Conservation (phyloP, 2,797 vertebrate species). For the Limnodromus scolopaceus region DNA sequence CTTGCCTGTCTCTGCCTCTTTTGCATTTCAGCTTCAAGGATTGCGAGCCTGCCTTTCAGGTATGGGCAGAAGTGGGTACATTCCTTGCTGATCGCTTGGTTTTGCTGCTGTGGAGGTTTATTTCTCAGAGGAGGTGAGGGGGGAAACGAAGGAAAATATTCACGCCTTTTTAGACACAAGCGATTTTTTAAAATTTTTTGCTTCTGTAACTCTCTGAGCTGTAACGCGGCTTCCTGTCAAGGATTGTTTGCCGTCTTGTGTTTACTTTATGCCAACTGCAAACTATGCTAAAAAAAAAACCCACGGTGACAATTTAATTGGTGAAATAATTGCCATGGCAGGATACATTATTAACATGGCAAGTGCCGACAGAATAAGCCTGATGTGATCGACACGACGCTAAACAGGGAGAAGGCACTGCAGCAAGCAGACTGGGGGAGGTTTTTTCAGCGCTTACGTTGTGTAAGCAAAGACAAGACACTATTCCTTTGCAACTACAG, state of each 20-base stretch:
- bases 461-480: background rate
- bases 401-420: background rate
- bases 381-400: accelerated
- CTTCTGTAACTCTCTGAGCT: background rate
- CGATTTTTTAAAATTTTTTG: background rate
- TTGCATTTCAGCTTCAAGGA: background rate
- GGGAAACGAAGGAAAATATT: background rate
- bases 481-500: background rate
- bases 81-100: background rate
- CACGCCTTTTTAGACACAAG: background rate
- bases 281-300: background rate
- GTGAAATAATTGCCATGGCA: background rate
- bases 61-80: background rate
- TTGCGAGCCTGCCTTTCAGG: background rate
- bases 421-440: background rate
- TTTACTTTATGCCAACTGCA: background rate
- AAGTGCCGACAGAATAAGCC: background rate
- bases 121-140: background rate
- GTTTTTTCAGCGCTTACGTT: background rate
- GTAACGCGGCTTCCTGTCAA: background rate
- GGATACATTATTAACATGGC: background rate
- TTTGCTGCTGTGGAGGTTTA: background rate
- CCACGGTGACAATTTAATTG: background rate
- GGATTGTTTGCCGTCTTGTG: background rate
- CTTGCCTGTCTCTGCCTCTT: background rate